Conservation (phyloP, 2,888 invertebrate genomes). For the Parnassius mnemosyne region DNA sequence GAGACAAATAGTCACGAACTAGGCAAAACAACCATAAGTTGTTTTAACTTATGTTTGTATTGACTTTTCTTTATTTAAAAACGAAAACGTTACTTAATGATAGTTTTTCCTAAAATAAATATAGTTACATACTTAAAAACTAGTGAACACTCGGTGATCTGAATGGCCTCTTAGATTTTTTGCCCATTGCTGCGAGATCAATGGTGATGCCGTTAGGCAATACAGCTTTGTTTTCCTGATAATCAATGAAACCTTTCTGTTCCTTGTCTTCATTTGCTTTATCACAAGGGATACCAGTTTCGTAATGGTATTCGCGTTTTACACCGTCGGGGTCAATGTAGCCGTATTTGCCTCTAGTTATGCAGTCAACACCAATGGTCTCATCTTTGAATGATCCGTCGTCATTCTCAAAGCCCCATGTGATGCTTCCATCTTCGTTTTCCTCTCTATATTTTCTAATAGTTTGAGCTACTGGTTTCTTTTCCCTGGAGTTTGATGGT, state of each 20-base stretch:
- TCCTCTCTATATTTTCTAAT: constrained; percentile 87
- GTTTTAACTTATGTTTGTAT: constrained; percentile 38
- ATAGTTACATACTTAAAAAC: constrained; percentile 49
- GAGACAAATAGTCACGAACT: constrained; percentile 45
- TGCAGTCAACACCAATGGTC: constrained; percentile 87
- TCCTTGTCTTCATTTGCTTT: constrained; percentile 76
- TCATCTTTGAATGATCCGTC: constrained; percentile 94
- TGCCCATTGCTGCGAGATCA: constrained; percentile 85
- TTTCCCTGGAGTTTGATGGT: constrained; percentile 68
- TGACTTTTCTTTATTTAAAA: constrained; percentile 38
- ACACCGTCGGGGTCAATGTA: constrained; percentile 92
- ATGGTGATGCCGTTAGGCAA: constrained; percentile 86
- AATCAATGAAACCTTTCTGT: constrained; percentile 85
- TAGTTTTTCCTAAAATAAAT: constrained; percentile 72
- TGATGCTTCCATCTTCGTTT: constrained; percentile 89
- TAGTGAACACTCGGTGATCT: constrained; percentile 75
- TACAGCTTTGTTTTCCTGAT: constrained; percentile 86
- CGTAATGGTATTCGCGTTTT: constrained; percentile 90
- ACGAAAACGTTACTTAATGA: constrained; percentile 60
- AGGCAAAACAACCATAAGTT: constrained; percentile 31
- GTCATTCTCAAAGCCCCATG: constrained; percentile 94
- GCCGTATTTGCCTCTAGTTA: constrained; percentile 90
- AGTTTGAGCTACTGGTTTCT: constrained; percentile 87
- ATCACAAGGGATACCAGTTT: constrained; percentile 88
- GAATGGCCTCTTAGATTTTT: constrained; percentile 85